Percentiles rank a stretch among this genome's conserved stretches.
phyloP scores from a whole-genome alignment of 2,888 invertebrate species.

The Aphrophora alni region DNA sequence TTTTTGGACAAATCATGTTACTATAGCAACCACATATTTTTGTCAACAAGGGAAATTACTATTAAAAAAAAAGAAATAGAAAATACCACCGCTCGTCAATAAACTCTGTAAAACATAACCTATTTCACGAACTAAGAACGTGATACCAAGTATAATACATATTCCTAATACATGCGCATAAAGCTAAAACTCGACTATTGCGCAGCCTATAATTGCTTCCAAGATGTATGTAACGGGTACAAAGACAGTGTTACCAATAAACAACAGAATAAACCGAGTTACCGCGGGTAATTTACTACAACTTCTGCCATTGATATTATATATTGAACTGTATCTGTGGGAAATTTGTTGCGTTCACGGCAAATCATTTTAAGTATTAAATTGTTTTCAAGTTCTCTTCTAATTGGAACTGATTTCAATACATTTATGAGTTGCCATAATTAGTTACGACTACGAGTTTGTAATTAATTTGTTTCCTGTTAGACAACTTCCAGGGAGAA shows the following conservation, averaged over 20 bases:
- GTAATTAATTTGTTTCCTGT: background rate
- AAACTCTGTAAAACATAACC: too few species aligned
- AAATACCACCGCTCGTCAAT: too few species aligned
- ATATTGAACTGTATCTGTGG: background rate
- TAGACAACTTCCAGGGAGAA: too few species aligned
- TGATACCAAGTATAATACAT: too few species aligned
- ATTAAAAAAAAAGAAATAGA: too few species aligned
- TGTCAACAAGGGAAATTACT: too few species aligned
- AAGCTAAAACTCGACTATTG: too few species aligned
- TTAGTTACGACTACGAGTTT: background rate
- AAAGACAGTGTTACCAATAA: background rate
- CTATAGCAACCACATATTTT: too few species aligned
- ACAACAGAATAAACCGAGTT: background rate
- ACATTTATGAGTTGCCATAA: background rate
- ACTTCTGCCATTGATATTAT: background rate
- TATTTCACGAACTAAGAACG: too few species aligned
- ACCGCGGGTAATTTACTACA: background rate
- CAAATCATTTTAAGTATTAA: conserved; percentile 9
- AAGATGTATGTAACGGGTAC: background rate
- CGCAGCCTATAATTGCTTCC: background rate
- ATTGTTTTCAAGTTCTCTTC: background rate
- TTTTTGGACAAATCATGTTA: too few species aligned
- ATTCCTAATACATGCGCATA: too few species aligned
- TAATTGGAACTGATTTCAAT: background rate
- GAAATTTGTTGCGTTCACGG: background rate